Conservation (phyloP, 2,888 invertebrate genomes). For the Phrixothrix hirtus region DNA sequence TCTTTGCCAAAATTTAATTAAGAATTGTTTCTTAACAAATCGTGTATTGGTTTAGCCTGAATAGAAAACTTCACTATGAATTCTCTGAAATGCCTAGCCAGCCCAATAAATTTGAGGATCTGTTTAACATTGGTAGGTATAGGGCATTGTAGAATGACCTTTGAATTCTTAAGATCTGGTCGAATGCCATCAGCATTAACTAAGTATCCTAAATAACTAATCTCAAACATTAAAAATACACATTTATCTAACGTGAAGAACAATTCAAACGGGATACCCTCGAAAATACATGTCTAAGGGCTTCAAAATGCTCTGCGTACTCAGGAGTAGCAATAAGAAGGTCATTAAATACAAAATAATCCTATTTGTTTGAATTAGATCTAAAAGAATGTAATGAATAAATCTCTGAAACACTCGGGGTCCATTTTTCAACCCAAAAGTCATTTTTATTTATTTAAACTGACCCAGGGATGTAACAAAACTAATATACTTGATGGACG, state of each 20-base stretch:
- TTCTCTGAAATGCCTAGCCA: background rate
- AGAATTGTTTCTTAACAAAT: background rate
- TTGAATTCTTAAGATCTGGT: background rate
- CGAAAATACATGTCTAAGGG: background rate
- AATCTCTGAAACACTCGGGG: background rate
- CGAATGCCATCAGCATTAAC: background rate
- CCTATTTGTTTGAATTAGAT: background rate
- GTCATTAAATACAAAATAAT: background rate
- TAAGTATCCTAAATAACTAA: background rate
- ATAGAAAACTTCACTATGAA: background rate
- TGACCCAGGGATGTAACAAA: background rate
- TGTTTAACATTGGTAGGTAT: constrained; percentile 1
- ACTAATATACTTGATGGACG: background rate
- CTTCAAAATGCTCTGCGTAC: background rate
- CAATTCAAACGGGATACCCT: background rate
- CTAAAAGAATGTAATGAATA: background rate
- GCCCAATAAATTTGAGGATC: constrained; percentile 7
- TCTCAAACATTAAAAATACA: too few species aligned
- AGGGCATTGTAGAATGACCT: background rate
- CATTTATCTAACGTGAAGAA: background rate
- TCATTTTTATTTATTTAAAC: background rate
- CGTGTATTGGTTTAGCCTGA: background rate
- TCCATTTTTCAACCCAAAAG: background rate
- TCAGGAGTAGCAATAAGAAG: background rate
- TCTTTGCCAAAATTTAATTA: background rate